These are phyloP conservation scores for Nephotettix cincticeps DNA, from an alignment of 1,140 invertebrate species.

Conservation along the genomic window DNA sequence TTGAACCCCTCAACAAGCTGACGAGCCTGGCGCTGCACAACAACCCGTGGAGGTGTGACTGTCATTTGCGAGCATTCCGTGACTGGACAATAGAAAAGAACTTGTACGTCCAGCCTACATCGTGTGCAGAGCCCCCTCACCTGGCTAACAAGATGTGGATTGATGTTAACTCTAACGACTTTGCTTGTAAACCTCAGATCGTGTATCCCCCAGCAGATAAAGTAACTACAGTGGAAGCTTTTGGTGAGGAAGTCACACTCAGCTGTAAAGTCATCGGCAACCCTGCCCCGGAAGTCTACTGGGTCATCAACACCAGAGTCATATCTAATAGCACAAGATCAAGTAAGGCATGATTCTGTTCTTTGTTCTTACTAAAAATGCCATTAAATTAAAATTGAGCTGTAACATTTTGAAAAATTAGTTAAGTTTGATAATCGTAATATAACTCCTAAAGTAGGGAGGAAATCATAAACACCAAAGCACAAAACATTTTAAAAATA, in stretches of 20 bases:
- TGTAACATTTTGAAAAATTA: too few relatives aligned
- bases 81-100: conserved; percentile 70
- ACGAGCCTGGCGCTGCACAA: conserved; percentile 72
- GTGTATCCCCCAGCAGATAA: conserved; percentile 50
- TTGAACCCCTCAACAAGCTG: conserved; percentile 61
- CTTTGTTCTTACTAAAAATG: too few relatives aligned
- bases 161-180: conserved; percentile 66
- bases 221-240: conserved; percentile 51
- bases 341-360: too few relatives aligned
- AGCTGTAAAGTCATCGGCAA: conserved; percentile 75
- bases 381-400: too few relatives aligned
- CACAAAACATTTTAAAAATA: too few relatives aligned
- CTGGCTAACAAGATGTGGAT: conserved; percentile 69
- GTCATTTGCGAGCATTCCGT: conserved; percentile 73
- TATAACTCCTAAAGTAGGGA: too few relatives aligned
- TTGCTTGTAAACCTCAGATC: conserved; percentile 82
- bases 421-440: too few relatives aligned
- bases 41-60: conserved; percentile 89
- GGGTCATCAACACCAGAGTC: conserved; percentile 68
- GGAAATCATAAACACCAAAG: too few relatives aligned
- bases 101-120: conserved; percentile 68
- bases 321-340: conserved; percentile 54
- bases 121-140: conserved; percentile 65
- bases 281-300: conserved; percentile 70
- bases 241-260: conserved; percentile 59